Evolutionary conservation across 2,113 vertebrate genomes (phyloP).

Genomic region (Melospiza georgiana): DNA sequence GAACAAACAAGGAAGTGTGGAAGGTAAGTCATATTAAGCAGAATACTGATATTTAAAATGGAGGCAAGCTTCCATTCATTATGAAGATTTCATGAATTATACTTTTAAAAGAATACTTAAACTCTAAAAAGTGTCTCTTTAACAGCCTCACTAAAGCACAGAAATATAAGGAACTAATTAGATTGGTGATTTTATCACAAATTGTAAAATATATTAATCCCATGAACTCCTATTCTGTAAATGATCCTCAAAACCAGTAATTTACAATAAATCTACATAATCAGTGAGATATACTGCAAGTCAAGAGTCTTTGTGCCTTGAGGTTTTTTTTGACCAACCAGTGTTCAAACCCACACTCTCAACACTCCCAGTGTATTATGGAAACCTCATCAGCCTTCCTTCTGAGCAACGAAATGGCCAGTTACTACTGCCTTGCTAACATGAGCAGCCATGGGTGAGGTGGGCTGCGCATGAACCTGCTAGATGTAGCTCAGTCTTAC

Average conservation of each 20-base stretch:
- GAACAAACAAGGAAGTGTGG: background rate
- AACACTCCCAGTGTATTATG: background rate
- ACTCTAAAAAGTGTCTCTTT: background rate
- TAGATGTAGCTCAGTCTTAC: background rate
- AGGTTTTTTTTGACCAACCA: background rate
- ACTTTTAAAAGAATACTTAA: background rate
- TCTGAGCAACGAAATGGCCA: background rate
- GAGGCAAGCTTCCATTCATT: background rate
- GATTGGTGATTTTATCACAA: background rate
- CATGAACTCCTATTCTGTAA: background rate
- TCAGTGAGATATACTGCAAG: background rate
- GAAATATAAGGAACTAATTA: background rate
- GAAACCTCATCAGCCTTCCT: background rate
- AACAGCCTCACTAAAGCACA: background rate
- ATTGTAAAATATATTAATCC: background rate
- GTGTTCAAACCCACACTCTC: background rate
- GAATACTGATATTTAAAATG: background rate
- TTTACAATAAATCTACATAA: background rate
- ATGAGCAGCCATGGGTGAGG: background rate
- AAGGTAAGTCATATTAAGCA: background rate
- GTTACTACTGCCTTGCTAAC: background rate
- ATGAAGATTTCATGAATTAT: background rate
- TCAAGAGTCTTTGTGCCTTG: background rate
- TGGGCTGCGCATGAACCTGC: background rate
- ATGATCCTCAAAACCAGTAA: background rate